A percentile compares a stretch with the other conserved stretches of the same genome.
These are phyloP conservation scores for Lepetodrilus schrolli DNA, from an alignment of 2,888 invertebrate species.

Conservation along the genomic window DNA sequence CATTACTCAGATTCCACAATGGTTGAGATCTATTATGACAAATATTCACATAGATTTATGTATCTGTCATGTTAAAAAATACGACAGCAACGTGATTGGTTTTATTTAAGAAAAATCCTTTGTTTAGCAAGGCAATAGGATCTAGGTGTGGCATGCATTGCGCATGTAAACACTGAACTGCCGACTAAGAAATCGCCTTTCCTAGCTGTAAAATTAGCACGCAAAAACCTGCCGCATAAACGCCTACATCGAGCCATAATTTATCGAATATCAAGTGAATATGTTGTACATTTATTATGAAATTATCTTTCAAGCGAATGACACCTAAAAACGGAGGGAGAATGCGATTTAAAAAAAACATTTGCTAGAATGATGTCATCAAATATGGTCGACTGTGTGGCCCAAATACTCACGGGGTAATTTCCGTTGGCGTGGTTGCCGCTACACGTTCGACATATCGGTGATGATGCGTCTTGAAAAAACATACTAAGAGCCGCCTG, in stretches of 20 bases:
- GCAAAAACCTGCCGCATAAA: not conserved
- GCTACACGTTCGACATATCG: constrained; percentile 80
- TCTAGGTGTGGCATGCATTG: constrained; percentile 7
- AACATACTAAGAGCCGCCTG: constrained; percentile 95
- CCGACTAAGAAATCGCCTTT: not conserved
- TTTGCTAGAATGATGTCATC: constrained; percentile 58
- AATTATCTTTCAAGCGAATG: too few species aligned
- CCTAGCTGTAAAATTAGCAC: constrained; percentile 27
- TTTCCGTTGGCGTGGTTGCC: constrained; percentile 78
- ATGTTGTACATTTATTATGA: too few species aligned
- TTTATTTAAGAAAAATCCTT: not conserved
- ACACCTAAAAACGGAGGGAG: too few species aligned
- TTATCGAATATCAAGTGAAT: too few species aligned
- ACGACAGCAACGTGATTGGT: not conserved
- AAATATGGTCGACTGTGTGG: constrained; percentile 48
- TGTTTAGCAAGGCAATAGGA: not conserved
- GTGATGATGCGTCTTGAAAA: constrained; percentile 93
- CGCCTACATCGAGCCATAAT: too few species aligned
- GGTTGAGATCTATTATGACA: too few species aligned
- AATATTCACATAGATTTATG: too few species aligned
- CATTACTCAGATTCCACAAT: too few species aligned
- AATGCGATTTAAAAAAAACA: too few species aligned
- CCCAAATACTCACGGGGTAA: constrained; percentile 82
- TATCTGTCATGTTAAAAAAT: not conserved
- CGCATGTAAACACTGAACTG: not conserved